Conservation (phyloP, 2,113 vertebrate species). For the Odocoileus virginianus region DNA sequence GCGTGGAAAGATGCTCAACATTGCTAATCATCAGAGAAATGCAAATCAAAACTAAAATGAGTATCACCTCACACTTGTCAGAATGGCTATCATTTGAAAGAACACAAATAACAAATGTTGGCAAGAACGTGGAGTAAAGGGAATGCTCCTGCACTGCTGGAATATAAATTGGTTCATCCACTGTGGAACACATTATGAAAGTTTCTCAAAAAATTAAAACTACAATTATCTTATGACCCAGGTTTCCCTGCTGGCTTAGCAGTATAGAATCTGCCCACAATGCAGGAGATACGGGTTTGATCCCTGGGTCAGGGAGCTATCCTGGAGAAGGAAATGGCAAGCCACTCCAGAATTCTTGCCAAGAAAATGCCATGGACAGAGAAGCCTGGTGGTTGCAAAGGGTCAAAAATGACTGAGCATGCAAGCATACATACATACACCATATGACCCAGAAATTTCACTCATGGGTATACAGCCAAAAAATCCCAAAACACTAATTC, state of each 20-base stretch:
- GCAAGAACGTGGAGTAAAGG: not conserved
- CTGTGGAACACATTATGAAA: not conserved
- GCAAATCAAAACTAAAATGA: not conserved
- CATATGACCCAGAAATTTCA: not conserved
- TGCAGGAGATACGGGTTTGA: not conserved
- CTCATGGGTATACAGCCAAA: not conserved
- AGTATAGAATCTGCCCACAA: not conserved
- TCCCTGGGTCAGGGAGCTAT: not conserved
- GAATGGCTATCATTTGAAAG: not conserved
- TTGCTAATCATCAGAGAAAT: not conserved
- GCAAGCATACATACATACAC: not conserved
- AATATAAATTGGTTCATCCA: not conserved
- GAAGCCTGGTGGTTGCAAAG: not conserved
- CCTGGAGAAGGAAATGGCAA: not conserved
- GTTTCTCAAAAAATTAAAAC: not conserved
- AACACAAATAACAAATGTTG: not conserved
- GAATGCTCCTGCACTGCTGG: not conserved
- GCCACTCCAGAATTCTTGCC: not conserved
- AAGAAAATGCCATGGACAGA: not conserved
- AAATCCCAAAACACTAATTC: not conserved
- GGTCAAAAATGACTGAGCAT: not conserved
- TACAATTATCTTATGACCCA: not conserved
- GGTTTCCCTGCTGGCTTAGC: not conserved
- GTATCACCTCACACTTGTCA: not conserved
- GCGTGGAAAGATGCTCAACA: not conserved